Percentiles rank a stretch among this genome's conserved stretches.
Evolutionary conservation across 1,140 invertebrate genomes (phyloP).

Genomic region (Pseudoatta argentina): DNA sequence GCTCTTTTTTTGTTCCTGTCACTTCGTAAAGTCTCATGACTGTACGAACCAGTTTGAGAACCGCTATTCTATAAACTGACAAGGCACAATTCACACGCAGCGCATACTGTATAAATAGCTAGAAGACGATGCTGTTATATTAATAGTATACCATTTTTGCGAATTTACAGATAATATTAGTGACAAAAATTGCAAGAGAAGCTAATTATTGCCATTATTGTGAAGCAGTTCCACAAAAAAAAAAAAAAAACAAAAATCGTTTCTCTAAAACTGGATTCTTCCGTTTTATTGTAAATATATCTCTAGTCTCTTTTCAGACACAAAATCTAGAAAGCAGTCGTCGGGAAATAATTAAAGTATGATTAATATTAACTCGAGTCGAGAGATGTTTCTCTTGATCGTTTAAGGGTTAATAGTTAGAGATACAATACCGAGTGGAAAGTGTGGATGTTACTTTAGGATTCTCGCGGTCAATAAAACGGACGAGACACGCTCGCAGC

Average conservation of each 20-base stretch:
- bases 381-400: not conserved
- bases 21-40: slow-evolving; percentile 20
- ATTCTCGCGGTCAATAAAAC: slow-evolving; percentile 50
- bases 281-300: not conserved
- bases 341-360: not conserved
- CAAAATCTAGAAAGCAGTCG: not conserved
- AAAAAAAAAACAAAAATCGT: not conserved
- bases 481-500: slow-evolving; percentile 30
- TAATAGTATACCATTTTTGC: slow-evolving; percentile 2
- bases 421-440: not conserved
- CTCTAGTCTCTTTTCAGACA: not conserved
- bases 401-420: not conserved
- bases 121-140: slow-evolving; percentile 16
- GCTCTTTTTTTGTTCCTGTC: slow-evolving; percentile 14
- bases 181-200: not conserved
- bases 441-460: slow-evolving; percentile 41
- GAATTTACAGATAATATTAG: slow-evolving; percentile 12
- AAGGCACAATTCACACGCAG: slow-evolving; percentile 2
- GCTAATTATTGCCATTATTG: not conserved
- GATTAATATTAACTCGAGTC: not conserved
- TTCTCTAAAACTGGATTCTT: not conserved
- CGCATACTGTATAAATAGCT: slow-evolving; percentile 17
- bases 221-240: too few relatives aligned
- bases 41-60: slow-evolving; percentile 29
- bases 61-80: slow-evolving; percentile 46